Evolutionary conservation across 2,888 invertebrate genomes (phyloP).

Genomic region (Eledona agricola): DNA sequence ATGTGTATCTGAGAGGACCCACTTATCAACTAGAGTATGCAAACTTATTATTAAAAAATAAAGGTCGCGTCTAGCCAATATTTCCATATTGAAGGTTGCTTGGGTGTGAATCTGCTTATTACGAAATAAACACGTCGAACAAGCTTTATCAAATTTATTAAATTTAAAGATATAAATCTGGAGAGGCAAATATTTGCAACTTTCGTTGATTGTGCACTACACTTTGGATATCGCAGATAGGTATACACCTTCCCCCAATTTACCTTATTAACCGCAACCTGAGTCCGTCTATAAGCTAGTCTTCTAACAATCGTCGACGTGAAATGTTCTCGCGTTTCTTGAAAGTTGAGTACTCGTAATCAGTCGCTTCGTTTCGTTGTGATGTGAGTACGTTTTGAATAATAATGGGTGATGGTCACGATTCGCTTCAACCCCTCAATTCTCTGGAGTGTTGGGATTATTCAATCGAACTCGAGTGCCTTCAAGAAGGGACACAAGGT

Average conservation of each 20-base stretch:
- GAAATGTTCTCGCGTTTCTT: slow-evolving; percentile 5
- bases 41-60: slow-evolving; percentile 21
- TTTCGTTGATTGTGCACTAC: not conserved
- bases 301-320: slow-evolving; percentile 7
- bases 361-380: not conserved
- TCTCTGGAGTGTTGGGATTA: slow-evolving; percentile 87
- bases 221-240: not conserved
- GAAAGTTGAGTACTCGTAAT: slow-evolving; percentile 1
- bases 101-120: no score
- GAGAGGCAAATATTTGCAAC: no score
- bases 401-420: slow-evolving; percentile 55
- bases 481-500: slow-evolving; percentile 83
- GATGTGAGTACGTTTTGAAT: not conserved
- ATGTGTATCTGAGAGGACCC: slow-evolving; percentile 29
- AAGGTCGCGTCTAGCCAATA: slow-evolving; percentile 6
- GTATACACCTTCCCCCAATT: slow-evolving; percentile 33
- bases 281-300: slow-evolving; percentile 28
- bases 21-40: slow-evolving; percentile 31
- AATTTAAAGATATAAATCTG: no score
- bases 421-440: slow-evolving; percentile 63
- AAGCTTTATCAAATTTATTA: no score
- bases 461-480: slow-evolving; percentile 82
- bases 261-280: slow-evolving; percentile 30
- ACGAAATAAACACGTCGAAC: no score
- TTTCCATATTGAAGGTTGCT: no score